A percentile compares a stretch with the other conserved stretches of the same genome.
phyloP scores from a whole-genome alignment of 1,140 invertebrate genomes.

The Pogonognathellus flavescens region DNA sequence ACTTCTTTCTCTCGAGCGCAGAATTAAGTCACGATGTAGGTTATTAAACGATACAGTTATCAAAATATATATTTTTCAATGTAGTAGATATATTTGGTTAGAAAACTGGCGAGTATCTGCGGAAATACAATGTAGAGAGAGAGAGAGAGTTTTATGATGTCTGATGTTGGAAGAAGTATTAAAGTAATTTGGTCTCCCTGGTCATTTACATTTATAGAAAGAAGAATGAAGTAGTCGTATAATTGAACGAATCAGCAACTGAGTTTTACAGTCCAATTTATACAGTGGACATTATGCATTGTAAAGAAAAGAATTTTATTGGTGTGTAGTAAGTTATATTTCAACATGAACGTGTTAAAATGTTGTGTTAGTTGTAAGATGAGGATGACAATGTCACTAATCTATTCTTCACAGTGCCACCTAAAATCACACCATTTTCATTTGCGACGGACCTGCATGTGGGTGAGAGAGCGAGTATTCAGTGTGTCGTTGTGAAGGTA shows the following conservation, averaged over 20 bases:
- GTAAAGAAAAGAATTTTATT: neutral
- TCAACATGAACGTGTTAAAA: neutral
- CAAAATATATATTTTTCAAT: no score
- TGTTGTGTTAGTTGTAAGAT: neutral
- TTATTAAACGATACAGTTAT: no score
- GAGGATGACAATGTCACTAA: slow-evolving; percentile 27
- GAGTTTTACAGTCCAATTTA: no score
- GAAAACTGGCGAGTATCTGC: neutral
- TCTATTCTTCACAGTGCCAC: slow-evolving; percentile 74
- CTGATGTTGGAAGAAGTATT: neutral
- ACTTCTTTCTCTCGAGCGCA: no score
- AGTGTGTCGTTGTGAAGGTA: slow-evolving; percentile 76
- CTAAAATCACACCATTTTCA: slow-evolving; percentile 77
- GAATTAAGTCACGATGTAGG: no score
- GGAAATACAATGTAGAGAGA: no score
- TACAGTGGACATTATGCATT: no score
- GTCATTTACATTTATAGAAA: neutral
- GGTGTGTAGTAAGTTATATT: neutral
- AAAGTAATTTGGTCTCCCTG: slow-evolving; percentile 11
- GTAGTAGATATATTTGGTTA: neutral
- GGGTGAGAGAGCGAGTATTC: slow-evolving; percentile 78
- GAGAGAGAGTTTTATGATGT: neutral
- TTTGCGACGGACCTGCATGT: slow-evolving; percentile 76
- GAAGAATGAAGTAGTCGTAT: neutral
- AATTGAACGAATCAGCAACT: no score